Conservation (phyloP, 2,113 vertebrate species). For the Ramphastos sulfuratus region DNA sequence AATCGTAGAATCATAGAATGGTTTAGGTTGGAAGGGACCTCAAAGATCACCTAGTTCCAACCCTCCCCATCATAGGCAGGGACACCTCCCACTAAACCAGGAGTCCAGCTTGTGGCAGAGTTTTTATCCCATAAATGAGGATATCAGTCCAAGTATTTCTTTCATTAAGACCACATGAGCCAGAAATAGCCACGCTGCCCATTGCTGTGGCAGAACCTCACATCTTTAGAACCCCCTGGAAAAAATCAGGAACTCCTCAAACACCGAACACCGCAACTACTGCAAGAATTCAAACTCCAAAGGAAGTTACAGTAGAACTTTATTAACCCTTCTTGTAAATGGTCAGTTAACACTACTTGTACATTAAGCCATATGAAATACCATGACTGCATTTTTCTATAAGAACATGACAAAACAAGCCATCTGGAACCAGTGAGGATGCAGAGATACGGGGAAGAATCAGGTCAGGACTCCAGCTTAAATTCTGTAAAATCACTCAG, state of each 20-base stretch:
- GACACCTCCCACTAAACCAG: too few relatives aligned
- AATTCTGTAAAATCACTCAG: constrained; percentile 11
- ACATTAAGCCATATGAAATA: not conserved
- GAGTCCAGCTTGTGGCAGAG: not conserved
- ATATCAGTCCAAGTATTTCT: not conserved
- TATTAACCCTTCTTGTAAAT: constrained; percentile 47
- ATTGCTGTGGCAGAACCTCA: not conserved
- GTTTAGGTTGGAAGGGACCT: too few relatives aligned
- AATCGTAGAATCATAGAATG: not conserved
- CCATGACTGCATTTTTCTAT: not conserved
- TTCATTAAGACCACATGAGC: not conserved
- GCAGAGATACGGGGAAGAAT: not conserved
- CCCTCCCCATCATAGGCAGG: too few relatives aligned
- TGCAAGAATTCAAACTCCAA: constrained; percentile 44
- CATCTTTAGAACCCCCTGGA: not conserved
- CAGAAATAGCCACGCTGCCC: not conserved
- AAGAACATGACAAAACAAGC: not conserved
- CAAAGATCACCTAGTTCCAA: too few relatives aligned
- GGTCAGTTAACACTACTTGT: constrained; percentile 13
- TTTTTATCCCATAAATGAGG: not conserved
- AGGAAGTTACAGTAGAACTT: constrained; percentile 26
- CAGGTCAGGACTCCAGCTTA: constrained; percentile 22
- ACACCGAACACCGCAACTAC: not conserved
- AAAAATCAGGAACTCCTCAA: not conserved
- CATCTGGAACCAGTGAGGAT: not conserved